Evolutionary conservation across 2,888 invertebrate genomes (phyloP).

Genomic region (Carterocephalus palaemon): DNA sequence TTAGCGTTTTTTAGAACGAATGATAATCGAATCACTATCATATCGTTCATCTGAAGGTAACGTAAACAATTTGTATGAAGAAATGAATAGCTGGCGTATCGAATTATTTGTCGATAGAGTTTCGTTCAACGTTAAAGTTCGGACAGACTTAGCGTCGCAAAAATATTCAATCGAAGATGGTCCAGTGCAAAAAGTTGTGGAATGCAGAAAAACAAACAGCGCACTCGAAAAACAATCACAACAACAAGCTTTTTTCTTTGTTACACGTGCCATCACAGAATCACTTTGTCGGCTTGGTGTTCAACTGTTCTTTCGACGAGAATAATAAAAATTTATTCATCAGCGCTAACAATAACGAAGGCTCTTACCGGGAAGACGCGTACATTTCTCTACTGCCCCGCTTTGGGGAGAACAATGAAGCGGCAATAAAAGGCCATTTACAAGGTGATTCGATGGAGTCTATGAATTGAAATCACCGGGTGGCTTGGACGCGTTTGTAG

Average conservation of each 20-base stretch:
- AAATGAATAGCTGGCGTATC: too few relatives aligned
- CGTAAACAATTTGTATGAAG: too few relatives aligned
- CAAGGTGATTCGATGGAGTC: constrained; percentile 41
- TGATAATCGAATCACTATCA: too few relatives aligned
- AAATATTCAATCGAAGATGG: constrained; percentile 7
- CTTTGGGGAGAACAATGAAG: constrained; percentile 47
- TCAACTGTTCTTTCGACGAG: constrained; percentile 42
- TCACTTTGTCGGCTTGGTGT: constrained; percentile 38
- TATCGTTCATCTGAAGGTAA: too few relatives aligned
- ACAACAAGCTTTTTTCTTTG: constrained; percentile 20
- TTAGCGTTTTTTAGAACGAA: too few relatives aligned
- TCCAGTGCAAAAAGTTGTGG: constrained; percentile 8
- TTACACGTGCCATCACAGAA: constrained; percentile 25
- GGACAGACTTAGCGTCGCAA: constrained; percentile 10
- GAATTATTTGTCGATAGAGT: too few relatives aligned
- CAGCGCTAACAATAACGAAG: constrained; percentile 56
- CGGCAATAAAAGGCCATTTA: constrained; percentile 48
- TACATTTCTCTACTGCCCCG: constrained; percentile 52
- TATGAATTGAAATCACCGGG: constrained; percentile 50
- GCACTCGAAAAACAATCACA: constrained; percentile 27
- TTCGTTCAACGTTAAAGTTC: too few relatives aligned
- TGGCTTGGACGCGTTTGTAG: constrained; percentile 36
- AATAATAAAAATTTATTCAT: constrained; percentile 59
- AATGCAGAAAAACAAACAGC: constrained; percentile 16
- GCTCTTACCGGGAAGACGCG: constrained; percentile 56